Conservation (phyloP, 1,140 invertebrate genomes). For the Cardiocondyla obscurior region DNA sequence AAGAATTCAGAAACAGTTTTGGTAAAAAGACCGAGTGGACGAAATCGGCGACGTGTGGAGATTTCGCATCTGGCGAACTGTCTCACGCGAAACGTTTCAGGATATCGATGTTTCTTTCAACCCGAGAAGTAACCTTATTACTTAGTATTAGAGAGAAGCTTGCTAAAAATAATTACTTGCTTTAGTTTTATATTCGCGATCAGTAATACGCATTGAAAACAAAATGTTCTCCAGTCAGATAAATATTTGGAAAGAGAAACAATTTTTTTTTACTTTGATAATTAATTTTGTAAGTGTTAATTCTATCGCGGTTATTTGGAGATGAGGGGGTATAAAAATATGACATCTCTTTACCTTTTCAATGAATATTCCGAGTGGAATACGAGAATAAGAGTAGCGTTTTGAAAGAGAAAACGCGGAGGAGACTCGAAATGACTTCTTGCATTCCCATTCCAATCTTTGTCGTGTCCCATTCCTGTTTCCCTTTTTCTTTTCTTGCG, state of each 20-base stretch:
- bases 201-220: too few relatives aligned
- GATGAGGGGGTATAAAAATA: neutral
- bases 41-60: neutral
- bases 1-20: neutral
- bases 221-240: too few relatives aligned
- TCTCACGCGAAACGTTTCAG: neutral
- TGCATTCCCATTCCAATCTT: constrained; percentile 25
- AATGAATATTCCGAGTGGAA: neutral
- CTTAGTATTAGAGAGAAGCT: too few relatives aligned
- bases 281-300: neutral
- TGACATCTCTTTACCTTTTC: neutral
- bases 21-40: neutral
- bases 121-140: neutral
- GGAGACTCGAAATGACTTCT: constrained; percentile 16
- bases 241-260: too few relatives aligned
- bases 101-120: neutral
- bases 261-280: neutral
- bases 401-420: neutral
- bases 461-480: constrained; percentile 5
- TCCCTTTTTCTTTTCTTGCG: constrained; percentile 11
- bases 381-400: neutral
- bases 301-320: neutral
- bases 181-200: too few relatives aligned
- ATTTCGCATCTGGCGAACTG: constrained; percentile 15
- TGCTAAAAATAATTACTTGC: too few relatives aligned